Conservation (phyloP, 2,113 vertebrate species). For the Cyphomyrus discorhynchus region DNA sequence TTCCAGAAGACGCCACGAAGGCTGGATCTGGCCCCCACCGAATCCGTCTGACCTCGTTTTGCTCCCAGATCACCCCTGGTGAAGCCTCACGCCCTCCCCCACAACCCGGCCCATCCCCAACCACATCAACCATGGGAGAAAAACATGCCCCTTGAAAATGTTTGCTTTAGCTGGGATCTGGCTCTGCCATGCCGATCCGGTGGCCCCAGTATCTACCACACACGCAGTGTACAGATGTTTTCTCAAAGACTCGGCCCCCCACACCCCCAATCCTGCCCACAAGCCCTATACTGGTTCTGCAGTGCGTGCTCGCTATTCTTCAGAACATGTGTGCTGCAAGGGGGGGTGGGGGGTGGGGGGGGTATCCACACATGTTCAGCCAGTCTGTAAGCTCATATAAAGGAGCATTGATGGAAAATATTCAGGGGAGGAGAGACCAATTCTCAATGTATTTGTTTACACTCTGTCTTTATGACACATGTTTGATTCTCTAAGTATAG, state of each 20-base stretch:
- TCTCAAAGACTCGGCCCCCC: conserved; percentile 20
- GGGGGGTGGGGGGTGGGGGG: neutral
- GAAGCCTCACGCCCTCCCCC: neutral
- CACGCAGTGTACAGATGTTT: conserved; percentile 47
- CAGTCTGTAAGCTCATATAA: neutral
- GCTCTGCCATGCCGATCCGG: conserved; percentile 11
- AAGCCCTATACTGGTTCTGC: neutral
- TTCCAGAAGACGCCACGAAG: conserved; percentile 12
- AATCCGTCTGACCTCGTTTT: conserved; percentile 20
- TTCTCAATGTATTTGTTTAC: neutral
- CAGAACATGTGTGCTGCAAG: neutral
- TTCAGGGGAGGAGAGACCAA: neutral
- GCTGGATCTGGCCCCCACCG: conserved; percentile 10
- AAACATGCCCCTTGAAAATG: conserved; percentile 36
- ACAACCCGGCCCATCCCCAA: conserved; percentile 2
- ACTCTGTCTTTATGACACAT: neutral
- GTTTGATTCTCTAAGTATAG: neutral
- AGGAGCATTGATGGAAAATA: neutral
- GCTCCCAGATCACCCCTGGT: conserved; percentile 12
- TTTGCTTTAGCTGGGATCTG: conserved; percentile 43
- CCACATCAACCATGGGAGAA: conserved; percentile 37
- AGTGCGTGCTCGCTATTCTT: neutral
- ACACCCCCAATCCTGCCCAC: neutral
- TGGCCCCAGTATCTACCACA: conserved; percentile 38
- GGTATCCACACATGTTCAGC: neutral